Conservation (phyloP, 2,797 vertebrate species). For the Channallabes apus region DNA sequence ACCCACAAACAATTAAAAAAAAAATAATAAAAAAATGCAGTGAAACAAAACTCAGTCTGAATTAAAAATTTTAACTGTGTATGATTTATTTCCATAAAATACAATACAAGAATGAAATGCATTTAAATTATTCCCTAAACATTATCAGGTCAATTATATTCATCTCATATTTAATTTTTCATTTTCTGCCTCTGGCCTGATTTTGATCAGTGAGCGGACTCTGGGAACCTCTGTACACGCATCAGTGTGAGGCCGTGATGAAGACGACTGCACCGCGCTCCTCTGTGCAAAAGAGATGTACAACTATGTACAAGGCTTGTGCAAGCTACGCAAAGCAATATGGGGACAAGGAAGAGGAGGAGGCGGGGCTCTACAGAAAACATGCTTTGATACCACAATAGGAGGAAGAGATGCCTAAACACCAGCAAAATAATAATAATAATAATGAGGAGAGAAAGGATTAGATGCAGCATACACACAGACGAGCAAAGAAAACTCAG, state of each 20-base stretch:
- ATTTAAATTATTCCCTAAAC: slow-evolving; percentile 72
- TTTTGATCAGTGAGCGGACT: slow-evolving; percentile 80
- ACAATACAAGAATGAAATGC: slow-evolving; percentile 77
- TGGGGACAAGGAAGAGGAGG: neutral
- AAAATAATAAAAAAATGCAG: too few relatives aligned
- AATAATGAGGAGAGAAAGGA: slow-evolving; percentile 66
- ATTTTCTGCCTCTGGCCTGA: slow-evolving; percentile 45
- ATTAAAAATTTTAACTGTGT: slow-evolving; percentile 71
- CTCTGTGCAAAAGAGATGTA: slow-evolving; percentile 92
- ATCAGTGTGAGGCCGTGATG: slow-evolving; percentile 74
- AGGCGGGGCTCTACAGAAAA: slow-evolving; percentile 58
- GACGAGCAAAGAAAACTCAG: neutral
- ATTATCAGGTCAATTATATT: slow-evolving; percentile 68
- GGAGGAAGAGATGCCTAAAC: slow-evolving; percentile 10
- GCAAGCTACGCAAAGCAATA: slow-evolving; percentile 75
- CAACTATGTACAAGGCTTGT: slow-evolving; percentile 93
- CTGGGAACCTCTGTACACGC: slow-evolving; percentile 90
- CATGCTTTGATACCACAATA: slow-evolving; percentile 66
- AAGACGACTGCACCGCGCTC: slow-evolving; percentile 56
- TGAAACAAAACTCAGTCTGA: slow-evolving; percentile 7
- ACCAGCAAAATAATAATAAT: slow-evolving; percentile 36
- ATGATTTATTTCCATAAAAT: slow-evolving; percentile 86
- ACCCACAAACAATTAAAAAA: too few relatives aligned
- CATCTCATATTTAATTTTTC: slow-evolving; percentile 61
- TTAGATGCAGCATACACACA: slow-evolving; percentile 41